These are phyloP conservation scores for Phrynocephalus guinanensis DNA, from an alignment of 2,797 vertebrate genomes.

Conservation along the genomic window DNA sequence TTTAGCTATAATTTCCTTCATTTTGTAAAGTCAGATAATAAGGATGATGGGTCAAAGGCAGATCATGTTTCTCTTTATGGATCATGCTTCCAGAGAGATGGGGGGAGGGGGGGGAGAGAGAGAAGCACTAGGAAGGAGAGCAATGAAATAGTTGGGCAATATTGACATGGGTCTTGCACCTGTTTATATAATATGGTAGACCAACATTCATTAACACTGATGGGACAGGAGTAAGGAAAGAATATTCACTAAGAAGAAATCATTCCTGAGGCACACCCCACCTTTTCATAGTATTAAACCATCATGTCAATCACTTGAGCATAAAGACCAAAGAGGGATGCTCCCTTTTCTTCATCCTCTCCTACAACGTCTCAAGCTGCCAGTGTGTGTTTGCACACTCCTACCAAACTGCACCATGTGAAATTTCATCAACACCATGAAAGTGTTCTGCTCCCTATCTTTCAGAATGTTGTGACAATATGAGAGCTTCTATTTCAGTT, in stretches of 20 bases:
- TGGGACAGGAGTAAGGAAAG: background rate
- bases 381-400: background rate
- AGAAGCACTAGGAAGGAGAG: too few relatives aligned
- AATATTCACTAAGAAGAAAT: background rate
- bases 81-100: background rate
- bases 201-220: background rate
- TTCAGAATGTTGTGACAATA: background rate
- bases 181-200: background rate
- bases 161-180: background rate
- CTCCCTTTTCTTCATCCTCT: background rate
- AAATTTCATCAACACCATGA: background rate
- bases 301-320: background rate
- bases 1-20: background rate
- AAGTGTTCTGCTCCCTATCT: background rate
- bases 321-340: background rate
- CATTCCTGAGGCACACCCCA: background rate
- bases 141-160: background rate
- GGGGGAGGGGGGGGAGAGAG: too few relatives aligned
- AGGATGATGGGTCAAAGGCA: background rate
- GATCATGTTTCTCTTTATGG: background rate
- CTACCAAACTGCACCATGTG: background rate
- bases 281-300: background rate
- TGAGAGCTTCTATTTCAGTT: constrained; percentile 7
- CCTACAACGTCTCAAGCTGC: background rate
- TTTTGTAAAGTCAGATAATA: background rate